phyloP scores from a whole-genome alignment of 2,797 vertebrate genomes.

The Halcyon leucocephala region DNA sequence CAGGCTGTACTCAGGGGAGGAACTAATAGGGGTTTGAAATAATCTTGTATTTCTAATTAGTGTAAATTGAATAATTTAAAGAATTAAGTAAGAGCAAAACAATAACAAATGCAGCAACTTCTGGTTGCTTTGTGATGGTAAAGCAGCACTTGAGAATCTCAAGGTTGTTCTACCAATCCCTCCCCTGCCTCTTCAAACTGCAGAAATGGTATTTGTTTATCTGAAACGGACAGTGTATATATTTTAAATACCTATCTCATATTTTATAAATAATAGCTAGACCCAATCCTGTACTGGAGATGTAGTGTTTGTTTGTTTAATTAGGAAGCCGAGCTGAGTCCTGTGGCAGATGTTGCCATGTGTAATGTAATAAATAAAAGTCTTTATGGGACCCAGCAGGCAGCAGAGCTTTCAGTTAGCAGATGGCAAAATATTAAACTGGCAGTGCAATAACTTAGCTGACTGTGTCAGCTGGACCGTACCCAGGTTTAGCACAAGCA shows the following conservation, averaged over 20 bases:
- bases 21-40: not conserved
- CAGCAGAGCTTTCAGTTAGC: slow-evolving; percentile 78
- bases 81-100: not conserved
- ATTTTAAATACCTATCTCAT: not conserved
- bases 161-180: not conserved
- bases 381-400: slow-evolving; percentile 82
- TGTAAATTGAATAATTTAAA: not conserved
- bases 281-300: not conserved
- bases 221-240: not conserved
- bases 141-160: not conserved
- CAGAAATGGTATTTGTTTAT: not conserved
- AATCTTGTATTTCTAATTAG: not conserved
- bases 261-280: slow-evolving; percentile 25
- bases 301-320: slow-evolving; percentile 79
- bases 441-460: slow-evolving; percentile 74
- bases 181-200: not conserved
- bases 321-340: slow-evolving; percentile 72
- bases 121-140: not conserved
- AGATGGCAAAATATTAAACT: slow-evolving; percentile 83
- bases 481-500: slow-evolving; percentile 55
- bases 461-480: slow-evolving; percentile 71
- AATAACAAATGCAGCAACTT: not conserved
- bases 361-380: slow-evolving; percentile 84
- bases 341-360: slow-evolving; percentile 80
- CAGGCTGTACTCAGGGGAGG: not conserved